phyloP scores from a whole-genome alignment of 2,113 vertebrate genomes.

The Guaruba guarouba region DNA sequence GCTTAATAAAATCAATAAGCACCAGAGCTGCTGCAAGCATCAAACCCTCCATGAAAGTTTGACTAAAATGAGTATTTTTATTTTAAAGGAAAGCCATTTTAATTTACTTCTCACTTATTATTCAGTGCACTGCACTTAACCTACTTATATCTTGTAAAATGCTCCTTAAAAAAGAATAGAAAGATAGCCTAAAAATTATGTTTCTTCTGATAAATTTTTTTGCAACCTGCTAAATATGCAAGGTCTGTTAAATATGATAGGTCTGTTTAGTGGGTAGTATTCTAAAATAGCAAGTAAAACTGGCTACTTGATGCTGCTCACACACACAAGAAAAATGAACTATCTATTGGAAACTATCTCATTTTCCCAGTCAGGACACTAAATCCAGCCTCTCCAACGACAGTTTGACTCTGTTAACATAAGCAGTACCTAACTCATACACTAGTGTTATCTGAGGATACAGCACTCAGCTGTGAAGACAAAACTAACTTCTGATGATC shows the following conservation, averaged over 20 bases:
- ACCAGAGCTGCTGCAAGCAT: neutral
- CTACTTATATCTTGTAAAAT: neutral
- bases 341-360: neutral
- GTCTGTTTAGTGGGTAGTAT: neutral
- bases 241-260: too few species aligned
- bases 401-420: neutral
- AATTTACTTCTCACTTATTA: neutral
- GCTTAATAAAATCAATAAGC: neutral
- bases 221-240: neutral
- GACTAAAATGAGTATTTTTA: neutral
- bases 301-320: neutral
- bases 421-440: neutral
- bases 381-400: neutral
- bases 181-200: neutral
- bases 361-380: neutral
- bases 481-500: neutral
- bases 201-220: neutral
- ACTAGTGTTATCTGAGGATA: neutral
- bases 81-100: neutral
- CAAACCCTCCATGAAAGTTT: neutral
- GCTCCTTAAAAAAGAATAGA: neutral
- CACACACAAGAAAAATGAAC: neutral
- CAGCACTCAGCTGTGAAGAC: neutral
- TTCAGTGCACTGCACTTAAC: neutral
- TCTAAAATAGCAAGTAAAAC: neutral